Evolutionary conservation across 2,888 invertebrate genomes (phyloP).

Genomic region (Mactromeris polynyma): DNA sequence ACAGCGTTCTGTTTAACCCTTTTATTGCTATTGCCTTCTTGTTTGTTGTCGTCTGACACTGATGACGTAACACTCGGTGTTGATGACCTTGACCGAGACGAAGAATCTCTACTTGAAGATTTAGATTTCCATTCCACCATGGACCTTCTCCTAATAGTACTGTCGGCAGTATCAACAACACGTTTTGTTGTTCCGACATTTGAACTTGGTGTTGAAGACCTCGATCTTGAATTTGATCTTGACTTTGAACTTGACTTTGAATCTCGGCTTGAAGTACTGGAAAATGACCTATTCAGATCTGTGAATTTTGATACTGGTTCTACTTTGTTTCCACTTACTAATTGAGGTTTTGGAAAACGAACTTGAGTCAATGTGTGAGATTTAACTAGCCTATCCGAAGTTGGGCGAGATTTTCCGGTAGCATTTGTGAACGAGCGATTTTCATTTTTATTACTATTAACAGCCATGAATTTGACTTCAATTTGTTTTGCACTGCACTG

Average conservation of each 20-base stretch:
- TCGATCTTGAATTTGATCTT: constrained; percentile 27
- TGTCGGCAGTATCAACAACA: background rate
- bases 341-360: background rate
- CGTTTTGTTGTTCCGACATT: background rate
- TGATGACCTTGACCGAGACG: constrained; percentile 36
- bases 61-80: constrained; percentile 29
- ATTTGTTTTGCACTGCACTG: background rate
- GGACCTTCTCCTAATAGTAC: background rate
- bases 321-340: background rate
- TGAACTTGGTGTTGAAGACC: constrained; percentile 32
- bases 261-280: background rate
- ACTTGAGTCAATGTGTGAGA: background rate
- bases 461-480: background rate
- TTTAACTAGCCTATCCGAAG: background rate
- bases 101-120: background rate
- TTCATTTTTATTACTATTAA: background rate
- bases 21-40: background rate
- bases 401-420: background rate
- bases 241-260: constrained; percentile 5
- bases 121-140: background rate
- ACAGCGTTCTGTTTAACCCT: background rate
- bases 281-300: background rate
- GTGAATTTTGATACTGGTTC: background rate
- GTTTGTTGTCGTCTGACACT: background rate
- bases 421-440: background rate